Evolutionary conservation across 1,140 invertebrate species (phyloP).

Genomic region (Brachionus manjavacas): DNA sequence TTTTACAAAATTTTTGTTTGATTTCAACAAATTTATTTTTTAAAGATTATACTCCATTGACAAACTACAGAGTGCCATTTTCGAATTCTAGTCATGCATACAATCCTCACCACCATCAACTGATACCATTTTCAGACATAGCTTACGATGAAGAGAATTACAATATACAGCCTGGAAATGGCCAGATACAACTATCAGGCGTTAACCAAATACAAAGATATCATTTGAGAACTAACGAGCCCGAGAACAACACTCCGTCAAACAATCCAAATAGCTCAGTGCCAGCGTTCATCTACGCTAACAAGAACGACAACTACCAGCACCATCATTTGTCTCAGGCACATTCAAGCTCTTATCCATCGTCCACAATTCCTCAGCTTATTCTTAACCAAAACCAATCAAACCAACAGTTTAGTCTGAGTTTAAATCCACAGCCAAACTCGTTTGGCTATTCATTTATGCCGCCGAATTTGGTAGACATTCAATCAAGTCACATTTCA

Average conservation of each 20-base stretch:
- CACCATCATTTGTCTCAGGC: background rate
- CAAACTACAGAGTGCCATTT: background rate
- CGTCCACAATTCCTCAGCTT: background rate
- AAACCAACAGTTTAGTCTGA: background rate
- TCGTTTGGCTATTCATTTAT: background rate
- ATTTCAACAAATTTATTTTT: background rate
- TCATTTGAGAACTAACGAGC: background rate
- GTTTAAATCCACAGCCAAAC: background rate
- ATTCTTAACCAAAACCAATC: background rate
- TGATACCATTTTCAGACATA: background rate
- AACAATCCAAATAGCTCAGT: background rate
- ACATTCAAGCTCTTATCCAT: background rate
- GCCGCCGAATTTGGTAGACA: background rate
- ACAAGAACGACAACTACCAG: background rate
- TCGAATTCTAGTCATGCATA: background rate
- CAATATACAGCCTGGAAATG: background rate
- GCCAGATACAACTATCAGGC: background rate
- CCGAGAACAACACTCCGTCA: background rate
- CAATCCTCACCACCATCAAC: background rate
- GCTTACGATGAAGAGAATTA: background rate
- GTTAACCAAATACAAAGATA: conserved; percentile 6
- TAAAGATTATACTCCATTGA: background rate
- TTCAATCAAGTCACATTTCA: background rate
- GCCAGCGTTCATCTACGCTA: background rate
- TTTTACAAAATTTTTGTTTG: background rate